Conservation (phyloP, 2,888 invertebrate species). For the Drosophila setosimentum region DNA sequence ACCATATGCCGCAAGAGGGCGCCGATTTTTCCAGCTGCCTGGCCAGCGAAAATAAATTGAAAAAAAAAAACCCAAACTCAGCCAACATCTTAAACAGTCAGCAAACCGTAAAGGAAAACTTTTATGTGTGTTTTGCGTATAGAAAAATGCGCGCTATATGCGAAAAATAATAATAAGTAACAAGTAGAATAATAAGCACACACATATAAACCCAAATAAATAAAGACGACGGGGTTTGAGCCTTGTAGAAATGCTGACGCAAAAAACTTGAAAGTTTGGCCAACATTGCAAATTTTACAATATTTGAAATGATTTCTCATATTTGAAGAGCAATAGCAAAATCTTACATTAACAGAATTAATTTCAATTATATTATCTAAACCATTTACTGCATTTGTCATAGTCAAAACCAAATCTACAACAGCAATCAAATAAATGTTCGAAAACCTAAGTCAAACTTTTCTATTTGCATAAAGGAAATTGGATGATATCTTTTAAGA, state of each 20-base stretch:
- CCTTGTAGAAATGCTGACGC: constrained; percentile 13
- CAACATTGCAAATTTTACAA: constrained; percentile 13
- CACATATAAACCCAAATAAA: constrained; percentile 9
- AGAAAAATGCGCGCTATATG: constrained; percentile 10
- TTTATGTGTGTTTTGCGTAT: constrained; percentile 20
- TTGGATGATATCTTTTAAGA: constrained; percentile 16
- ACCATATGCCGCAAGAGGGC: constrained; percentile 58
- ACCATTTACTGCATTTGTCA: not conserved
- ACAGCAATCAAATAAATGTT: not conserved
- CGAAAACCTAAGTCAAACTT: constrained; percentile 5
- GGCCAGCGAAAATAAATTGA: constrained; percentile 36
- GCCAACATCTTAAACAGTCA: constrained; percentile 37
- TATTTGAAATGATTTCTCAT: not conserved
- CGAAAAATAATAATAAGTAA: constrained; percentile 5
- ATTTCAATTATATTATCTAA: not conserved
- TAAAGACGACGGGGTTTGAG: constrained; percentile 14
- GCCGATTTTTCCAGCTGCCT: constrained; percentile 54
- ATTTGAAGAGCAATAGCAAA: not conserved
- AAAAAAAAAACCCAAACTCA: constrained; percentile 7
- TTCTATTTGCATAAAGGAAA: constrained; percentile 37
- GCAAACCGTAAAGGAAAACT: constrained; percentile 39
- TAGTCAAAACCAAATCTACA: not conserved
- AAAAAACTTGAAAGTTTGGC: constrained; percentile 15
- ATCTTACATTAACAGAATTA: not conserved
- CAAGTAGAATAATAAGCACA: constrained; percentile 5